These are phyloP conservation scores for Balanococcus diminutus DNA, from an alignment of 2,888 invertebrate genomes.

Conservation along the genomic window DNA sequence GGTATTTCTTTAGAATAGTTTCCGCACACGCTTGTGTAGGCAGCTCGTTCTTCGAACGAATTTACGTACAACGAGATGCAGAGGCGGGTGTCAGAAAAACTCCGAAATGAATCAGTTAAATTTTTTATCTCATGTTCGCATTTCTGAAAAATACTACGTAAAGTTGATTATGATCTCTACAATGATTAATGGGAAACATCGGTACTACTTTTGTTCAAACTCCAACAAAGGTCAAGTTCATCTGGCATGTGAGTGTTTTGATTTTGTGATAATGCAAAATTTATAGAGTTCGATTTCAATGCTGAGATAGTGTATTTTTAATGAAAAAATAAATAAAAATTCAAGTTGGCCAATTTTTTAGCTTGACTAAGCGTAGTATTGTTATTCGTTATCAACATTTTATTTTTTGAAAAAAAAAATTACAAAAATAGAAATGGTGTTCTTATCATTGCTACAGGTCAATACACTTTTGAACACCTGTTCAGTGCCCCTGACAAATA, in stretches of 20 bases:
- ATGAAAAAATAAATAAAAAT: too few relatives aligned
- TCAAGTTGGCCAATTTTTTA: too few relatives aligned
- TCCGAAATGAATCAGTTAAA: background rate
- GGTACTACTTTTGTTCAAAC: background rate
- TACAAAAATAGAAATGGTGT: background rate
- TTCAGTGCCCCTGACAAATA: background rate
- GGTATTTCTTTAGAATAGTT: background rate
- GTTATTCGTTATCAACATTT: too few relatives aligned
- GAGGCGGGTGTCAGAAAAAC: background rate
- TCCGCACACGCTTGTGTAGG: slow-evolving; percentile 5
- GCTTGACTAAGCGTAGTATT: too few relatives aligned
- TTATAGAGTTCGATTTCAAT: background rate
- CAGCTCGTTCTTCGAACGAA: background rate
- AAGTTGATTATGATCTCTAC: background rate
- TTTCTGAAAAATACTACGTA: background rate
- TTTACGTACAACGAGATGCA: background rate
- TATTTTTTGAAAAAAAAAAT: too few relatives aligned
- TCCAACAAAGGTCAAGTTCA: background rate
- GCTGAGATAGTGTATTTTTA: too few relatives aligned
- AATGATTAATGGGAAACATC: background rate
- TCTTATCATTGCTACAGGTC: background rate
- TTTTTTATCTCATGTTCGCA: background rate
- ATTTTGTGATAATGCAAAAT: too few relatives aligned
- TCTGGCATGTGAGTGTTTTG: background rate
- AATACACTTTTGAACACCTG: background rate